These are phyloP conservation scores for Paramormyrops hopkinsi DNA, from an alignment of 2,797 vertebrate genomes.

Conservation along the genomic window DNA sequence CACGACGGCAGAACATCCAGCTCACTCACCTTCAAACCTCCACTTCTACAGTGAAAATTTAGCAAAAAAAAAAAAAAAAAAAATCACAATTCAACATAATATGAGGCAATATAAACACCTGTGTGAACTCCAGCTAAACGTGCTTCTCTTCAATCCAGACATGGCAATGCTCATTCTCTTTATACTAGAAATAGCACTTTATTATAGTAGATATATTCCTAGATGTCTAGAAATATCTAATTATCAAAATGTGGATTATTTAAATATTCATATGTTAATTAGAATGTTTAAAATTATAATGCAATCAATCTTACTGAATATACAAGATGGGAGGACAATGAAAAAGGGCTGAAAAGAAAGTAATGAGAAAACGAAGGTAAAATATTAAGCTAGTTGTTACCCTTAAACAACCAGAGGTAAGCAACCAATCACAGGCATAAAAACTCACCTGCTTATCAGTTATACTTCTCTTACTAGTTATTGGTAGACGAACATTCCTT, in stretches of 20 bases:
- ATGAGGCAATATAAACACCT: conserved; percentile 4
- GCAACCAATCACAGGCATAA: neutral
- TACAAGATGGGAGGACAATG: conserved; percentile 4
- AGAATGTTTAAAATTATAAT: conserved; percentile 22
- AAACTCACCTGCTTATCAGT: neutral
- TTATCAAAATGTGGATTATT: conserved; percentile 16
- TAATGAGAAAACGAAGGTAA: neutral
- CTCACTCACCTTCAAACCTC: neutral
- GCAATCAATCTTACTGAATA: conserved; percentile 19
- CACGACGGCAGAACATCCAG: conserved; percentile 24
- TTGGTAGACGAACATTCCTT: neutral
- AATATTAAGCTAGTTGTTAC: neutral
- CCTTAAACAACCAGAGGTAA: neutral
- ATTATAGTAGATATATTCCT: conserved; percentile 10
- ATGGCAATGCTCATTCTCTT: neutral
- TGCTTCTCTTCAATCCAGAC: neutral
- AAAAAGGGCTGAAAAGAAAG: neutral
- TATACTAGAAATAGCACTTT: conserved; percentile 16
- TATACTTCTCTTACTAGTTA: neutral
- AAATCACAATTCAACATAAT: neutral
- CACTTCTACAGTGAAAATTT: neutral
- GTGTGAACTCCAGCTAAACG: neutral
- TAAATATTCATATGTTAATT: conserved; percentile 9
- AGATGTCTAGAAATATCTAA: conserved; percentile 12
- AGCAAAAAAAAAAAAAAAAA: neutral